Evolutionary conservation across 2,797 vertebrate species (phyloP), one percentile per base, ranked within the genome.

Genomic region (Triplophysa yarkandensis): DNA sequence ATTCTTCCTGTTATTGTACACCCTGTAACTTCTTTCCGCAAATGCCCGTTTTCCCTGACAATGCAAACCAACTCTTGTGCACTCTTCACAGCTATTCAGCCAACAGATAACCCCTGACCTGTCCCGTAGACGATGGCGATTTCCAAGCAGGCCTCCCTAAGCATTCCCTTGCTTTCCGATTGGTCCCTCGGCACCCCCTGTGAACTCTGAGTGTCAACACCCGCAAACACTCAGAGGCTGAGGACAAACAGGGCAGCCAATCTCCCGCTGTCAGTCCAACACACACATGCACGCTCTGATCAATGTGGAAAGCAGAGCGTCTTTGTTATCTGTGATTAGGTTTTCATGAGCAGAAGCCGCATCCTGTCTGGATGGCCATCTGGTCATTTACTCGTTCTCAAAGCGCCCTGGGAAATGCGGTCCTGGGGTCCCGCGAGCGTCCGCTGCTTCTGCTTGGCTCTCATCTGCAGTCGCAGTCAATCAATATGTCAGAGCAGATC

Each of bases 341-440:
- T 74, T 84, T 82, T 84, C 67, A 67, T 71, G 54, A 81, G 82
- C 39, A 76, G 73, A 81, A 80, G 76, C 74, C 77, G 69, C 61
- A 79, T 83, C 50, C 83, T 27, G 54, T 77, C 80, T 66, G 76
- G 50, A 81, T 79, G 85, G 75, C 88, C 90, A 89, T 91, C 87
- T 91, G 88, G 83, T 84, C 81, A 73, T 71, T 81, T 62, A 66
- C 76, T 82, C 28, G 19, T 71, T 77, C 84, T 76, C 83, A 83
- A 80, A 78, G 85, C 36, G 87, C 86, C 85, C 70, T 86, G 89
- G 89, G 90, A 89, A 83, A 88, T 85, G 84, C 77, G 85, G 87
- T 88, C 81, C 80, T 58, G 70, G 78, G 68, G 69, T 50, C 60
- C 72, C 3, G 52, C 8, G 48, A 63, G 61, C 62, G 21, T 32